Evolutionary conservation across 2,797 vertebrate species (phyloP).

Genomic region (Pantherophis vulpinus): DNA sequence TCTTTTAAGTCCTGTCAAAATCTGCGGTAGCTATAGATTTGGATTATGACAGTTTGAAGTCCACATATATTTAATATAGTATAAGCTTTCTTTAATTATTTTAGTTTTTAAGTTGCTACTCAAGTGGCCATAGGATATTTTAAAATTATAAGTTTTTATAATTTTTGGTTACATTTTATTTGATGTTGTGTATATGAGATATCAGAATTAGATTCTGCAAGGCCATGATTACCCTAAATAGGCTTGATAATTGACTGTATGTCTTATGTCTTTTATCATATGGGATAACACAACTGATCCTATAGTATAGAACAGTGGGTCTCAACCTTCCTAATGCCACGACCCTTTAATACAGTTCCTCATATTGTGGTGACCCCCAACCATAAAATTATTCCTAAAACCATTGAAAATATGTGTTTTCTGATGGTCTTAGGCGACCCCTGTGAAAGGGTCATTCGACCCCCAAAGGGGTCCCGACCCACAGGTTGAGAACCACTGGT

Average conservation of each 20-base stretch:
- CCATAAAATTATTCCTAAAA: too few relatives aligned
- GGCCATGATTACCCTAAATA: not conserved
- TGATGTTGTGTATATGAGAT: not conserved
- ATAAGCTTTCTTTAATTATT: not conserved
- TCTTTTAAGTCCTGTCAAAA: not conserved
- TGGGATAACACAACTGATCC: not conserved
- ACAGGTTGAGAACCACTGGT: too few relatives aligned
- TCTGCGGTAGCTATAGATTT: not conserved
- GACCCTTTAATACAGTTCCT: too few relatives aligned
- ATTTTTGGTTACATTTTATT: not conserved
- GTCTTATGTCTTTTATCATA: not conserved
- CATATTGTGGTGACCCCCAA: too few relatives aligned
- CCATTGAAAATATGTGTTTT: too few relatives aligned
- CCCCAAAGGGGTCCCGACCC: too few relatives aligned
- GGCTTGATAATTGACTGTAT: not conserved
- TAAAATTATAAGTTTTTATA: not conserved
- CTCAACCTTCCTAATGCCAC: too few relatives aligned
- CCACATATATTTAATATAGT: not conserved
- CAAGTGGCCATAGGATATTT: not conserved
- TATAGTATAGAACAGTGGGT: too few relatives aligned
- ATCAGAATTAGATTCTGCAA: not conserved
- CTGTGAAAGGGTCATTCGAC: too few relatives aligned
- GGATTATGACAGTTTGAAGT: not conserved
- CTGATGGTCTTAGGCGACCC: too few relatives aligned
- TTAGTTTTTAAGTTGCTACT: not conserved